Evolutionary conservation across 2,113 vertebrate genomes (phyloP).

Genomic region (Kryptolebias marmoratus): DNA sequence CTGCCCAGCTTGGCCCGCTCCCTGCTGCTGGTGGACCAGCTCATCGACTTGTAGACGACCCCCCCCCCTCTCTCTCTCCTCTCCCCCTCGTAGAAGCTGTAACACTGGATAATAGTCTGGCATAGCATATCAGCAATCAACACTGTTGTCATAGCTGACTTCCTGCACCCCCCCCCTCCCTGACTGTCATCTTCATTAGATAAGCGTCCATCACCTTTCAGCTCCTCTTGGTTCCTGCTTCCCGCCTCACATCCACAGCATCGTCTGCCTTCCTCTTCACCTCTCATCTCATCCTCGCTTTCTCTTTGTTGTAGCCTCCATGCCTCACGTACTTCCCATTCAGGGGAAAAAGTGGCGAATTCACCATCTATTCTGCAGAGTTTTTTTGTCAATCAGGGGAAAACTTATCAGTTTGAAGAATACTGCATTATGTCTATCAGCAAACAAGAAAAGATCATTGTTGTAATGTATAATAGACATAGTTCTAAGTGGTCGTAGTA

Average conservation of each 20-base stretch:
- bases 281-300: constrained; percentile 45
- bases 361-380: constrained; percentile 40
- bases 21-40: constrained; percentile 99
- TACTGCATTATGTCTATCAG: constrained; percentile 62
- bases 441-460: constrained; percentile 68
- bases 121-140: constrained; percentile 66
- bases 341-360: constrained; percentile 24
- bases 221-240: constrained; percentile 51
- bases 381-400: constrained; percentile 53
- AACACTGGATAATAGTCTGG: constrained; percentile 68
- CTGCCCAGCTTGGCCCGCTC: constrained; percentile 99
- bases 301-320: constrained; percentile 38
- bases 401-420: constrained; percentile 54
- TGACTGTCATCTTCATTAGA: constrained; percentile 49
- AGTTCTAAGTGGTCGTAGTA: constrained; percentile 74
- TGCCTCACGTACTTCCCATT: constrained; percentile 16
- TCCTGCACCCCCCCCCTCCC: constrained; percentile 30
- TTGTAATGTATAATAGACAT: constrained; percentile 74
- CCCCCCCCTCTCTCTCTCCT: not conserved
- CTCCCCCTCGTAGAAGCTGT: constrained; percentile 57
- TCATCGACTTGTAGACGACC: constrained; percentile 96
- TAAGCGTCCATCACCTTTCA: constrained; percentile 49
- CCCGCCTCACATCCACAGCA: constrained; percentile 20
- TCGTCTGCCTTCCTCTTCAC: constrained; percentile 43
- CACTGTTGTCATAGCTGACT: constrained; percentile 62